Base-by-base conservation (phyloP, 2,113 vertebrate genomes). In the Aleadryas rufinucha region DNA sequence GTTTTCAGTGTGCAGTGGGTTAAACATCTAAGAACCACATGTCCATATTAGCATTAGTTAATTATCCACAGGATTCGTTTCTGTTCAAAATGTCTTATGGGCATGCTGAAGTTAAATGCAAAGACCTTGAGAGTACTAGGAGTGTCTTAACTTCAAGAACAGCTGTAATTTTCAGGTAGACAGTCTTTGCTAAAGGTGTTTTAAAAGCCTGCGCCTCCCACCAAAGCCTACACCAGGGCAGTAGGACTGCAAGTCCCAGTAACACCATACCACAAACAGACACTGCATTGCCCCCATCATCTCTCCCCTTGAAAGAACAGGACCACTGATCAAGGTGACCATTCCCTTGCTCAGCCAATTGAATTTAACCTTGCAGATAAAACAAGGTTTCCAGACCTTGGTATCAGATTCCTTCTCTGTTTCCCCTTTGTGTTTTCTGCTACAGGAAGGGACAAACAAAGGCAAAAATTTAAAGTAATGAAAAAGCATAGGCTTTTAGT, bases 1-100 rank as follows among this genome's bases (percentile, higher is more conserved):
- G 78, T 97, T 97, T 97, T 93, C 91, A 92, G 77, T 93, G 56
- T 76, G 60, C 76, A 90, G 47, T 93, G 83, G 79, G 60, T 96
- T 96, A 92, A 96, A 45, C 42, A 63, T 57, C 42, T 80, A 88
- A 88, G 87, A 96, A 91, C 88, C 70, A 88, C 82, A 81, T 5
- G 72, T 92, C 76, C 75, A n/a, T 77, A 69, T 95, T 79, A 94
- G 79, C 94, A 63, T 91, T 94, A 88, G 91, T 95, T 92, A 78
- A 71, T 92, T 93, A 94, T 70, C 79, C 95, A 49, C 65, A 96
- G 95, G 90, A 89, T 82, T 85, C 33, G 47, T 89, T 96, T 69
- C 87, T 84, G 72, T 94, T 97, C 89, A 93, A 96, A 93, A 95
- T 22, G 35, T 86, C 87, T 94, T 95, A 86, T 69, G 75, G 86